These are phyloP conservation scores for Dunckerocampus dactyliophorus DNA, from an alignment of 2,113 vertebrate genomes.

Conservation along the genomic window DNA sequence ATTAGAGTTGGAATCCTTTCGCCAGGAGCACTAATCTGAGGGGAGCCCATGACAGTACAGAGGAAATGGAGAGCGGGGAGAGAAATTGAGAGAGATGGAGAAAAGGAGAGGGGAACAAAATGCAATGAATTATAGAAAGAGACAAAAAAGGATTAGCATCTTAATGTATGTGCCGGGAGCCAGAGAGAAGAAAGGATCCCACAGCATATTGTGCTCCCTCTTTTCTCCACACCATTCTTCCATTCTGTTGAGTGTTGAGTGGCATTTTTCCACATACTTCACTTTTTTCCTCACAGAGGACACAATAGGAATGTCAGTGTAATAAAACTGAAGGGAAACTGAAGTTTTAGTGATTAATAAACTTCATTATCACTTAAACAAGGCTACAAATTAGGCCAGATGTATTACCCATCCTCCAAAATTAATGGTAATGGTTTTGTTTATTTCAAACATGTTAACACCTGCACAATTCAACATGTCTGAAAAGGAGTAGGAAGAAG, in stretches of 20 bases:
- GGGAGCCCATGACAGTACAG: constrained; percentile 54
- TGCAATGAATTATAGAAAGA: constrained; percentile 68
- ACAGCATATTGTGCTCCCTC: constrained; percentile 48
- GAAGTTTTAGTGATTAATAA: no score
- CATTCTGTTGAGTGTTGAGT: constrained; percentile 51
- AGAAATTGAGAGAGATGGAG: constrained; percentile 43
- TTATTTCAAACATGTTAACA: no score
- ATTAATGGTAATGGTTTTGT: no score
- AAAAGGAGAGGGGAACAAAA: constrained; percentile 57
- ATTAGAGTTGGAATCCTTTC: constrained; percentile 64
- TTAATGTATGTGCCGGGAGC: constrained; percentile 67
- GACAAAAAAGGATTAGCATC: constrained; percentile 72
- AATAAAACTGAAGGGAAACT: no score
- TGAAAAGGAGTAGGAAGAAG: no score
- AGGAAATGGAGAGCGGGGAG: constrained; percentile 42
- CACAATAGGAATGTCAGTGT: background rate
- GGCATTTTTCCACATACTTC: constrained; percentile 44
- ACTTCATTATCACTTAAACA: no score
- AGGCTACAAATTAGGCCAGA: no score
- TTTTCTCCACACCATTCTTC: constrained; percentile 28
- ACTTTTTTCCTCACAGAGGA: constrained; percentile 8
- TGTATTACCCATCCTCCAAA: no score
- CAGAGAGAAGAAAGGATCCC: constrained; percentile 59
- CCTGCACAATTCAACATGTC: no score
- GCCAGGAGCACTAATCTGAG: constrained; percentile 58